Conservation (phyloP, 2,888 invertebrate genomes). For the Disparrhopalites patrizii region DNA sequence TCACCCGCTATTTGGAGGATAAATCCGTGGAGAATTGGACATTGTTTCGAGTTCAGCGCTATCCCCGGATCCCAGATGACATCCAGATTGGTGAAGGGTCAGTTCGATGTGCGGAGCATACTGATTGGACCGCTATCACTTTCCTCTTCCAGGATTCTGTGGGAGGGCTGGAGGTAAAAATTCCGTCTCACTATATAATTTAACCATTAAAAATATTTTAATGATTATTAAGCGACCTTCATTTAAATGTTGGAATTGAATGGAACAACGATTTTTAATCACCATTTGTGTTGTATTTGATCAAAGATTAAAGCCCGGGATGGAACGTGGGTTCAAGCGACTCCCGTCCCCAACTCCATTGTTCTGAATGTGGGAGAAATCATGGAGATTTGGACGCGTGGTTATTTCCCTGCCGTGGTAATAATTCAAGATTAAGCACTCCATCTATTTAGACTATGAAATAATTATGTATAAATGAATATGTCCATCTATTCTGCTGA, state of each 20-base stretch:
- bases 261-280: too few relatives aligned
- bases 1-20: background rate
- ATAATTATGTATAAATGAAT: too few relatives aligned
- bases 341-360: background rate
- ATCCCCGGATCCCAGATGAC: background rate
- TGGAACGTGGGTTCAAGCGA: background rate
- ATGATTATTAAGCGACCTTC: too few relatives aligned
- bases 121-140: background rate
- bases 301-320: background rate
- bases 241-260: too few relatives aligned
- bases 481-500: too few relatives aligned
- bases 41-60: background rate
- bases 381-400: background rate
- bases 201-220: too few relatives aligned
- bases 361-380: background rate
- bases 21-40: background rate
- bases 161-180: background rate
- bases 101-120: background rate
- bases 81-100: background rate
- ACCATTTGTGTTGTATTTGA: too few relatives aligned
- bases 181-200: too few relatives aligned
- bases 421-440: too few relatives aligned
- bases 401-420: background rate
- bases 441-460: too few relatives aligned
- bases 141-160: background rate